phyloP scores from a whole-genome alignment of 2,797 vertebrate genomes.

The Crenichthys baileyi region DNA sequence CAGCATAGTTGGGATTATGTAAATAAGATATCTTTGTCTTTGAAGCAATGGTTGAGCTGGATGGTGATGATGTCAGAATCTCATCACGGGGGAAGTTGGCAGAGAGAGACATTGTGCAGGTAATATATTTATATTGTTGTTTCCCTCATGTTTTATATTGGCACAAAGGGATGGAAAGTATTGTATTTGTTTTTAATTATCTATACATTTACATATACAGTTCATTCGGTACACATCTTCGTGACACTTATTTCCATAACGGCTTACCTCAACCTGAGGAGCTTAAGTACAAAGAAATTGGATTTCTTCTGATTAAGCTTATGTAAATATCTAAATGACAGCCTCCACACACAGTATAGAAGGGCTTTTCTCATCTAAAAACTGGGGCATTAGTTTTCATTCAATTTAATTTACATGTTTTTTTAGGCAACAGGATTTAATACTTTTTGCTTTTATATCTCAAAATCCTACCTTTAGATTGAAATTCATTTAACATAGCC shows the following conservation, averaged over 20 bases:
- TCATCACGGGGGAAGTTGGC: conserved; percentile 93
- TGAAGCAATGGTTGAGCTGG: conserved; percentile 95
- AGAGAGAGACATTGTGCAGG: conserved; percentile 95
- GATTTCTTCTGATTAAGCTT: background rate
- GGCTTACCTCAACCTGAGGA: background rate
- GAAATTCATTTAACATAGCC: background rate
- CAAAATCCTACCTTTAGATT: background rate
- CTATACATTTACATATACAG: background rate
- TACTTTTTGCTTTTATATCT: background rate
- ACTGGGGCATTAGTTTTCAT: background rate
- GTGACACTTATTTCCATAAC: background rate
- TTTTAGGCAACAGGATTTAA: background rate
- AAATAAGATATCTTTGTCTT: conserved; percentile 23
- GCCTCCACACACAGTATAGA: background rate
- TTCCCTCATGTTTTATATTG: conserved; percentile 10
- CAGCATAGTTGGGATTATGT: background rate
- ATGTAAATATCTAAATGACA: background rate
- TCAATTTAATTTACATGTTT: background rate
- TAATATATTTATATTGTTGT: conserved; percentile 58
- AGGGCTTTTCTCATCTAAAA: background rate
- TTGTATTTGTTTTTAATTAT: background rate
- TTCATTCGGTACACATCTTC: background rate
- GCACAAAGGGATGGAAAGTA: background rate
- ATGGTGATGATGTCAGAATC: conserved; percentile 93
- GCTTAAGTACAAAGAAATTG: conserved; percentile 1